Conservation (phyloP, 2,888 invertebrate genomes). For the Desoria tigrina region DNA sequence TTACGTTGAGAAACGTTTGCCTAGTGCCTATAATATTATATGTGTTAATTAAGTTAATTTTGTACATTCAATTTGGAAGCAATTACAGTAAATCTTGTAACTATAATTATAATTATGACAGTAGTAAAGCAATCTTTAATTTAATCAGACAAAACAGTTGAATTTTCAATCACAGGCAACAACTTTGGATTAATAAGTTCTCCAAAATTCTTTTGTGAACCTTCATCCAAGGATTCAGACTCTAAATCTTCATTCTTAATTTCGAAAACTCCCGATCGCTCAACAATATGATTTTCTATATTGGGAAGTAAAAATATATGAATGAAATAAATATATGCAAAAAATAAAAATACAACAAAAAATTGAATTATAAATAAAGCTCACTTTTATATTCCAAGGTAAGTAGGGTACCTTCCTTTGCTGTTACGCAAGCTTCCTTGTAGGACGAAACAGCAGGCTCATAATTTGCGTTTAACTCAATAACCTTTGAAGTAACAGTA, state of each 20-base stretch:
- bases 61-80: no score
- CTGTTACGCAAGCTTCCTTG: slow-evolving; percentile 28
- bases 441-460: slow-evolving; percentile 26
- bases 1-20: no score
- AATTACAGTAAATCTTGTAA: no score
- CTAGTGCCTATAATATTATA: no score
- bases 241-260: slow-evolving; percentile 11
- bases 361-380: neutral
- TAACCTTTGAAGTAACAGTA: slow-evolving; percentile 15
- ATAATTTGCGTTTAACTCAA: slow-evolving; percentile 37
- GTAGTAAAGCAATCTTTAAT: no score
- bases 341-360: neutral
- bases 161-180: no score
- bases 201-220: neutral
- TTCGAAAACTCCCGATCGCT: slow-evolving; percentile 9
- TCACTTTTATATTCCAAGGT: slow-evolving; percentile 28
- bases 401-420: slow-evolving; percentile 11
- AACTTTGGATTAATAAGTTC: slow-evolving; percentile 5
- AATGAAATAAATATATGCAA: neutral
- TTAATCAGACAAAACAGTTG: no score
- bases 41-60: no score
- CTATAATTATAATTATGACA: no score
- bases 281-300: neutral
- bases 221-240: slow-evolving; percentile 7
- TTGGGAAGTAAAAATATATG: neutral